Percentiles rank a stretch among this genome's conserved stretches.
Conservation (phyloP, 2,113 vertebrate species). For the Austrofundulus limnaeus region DNA sequence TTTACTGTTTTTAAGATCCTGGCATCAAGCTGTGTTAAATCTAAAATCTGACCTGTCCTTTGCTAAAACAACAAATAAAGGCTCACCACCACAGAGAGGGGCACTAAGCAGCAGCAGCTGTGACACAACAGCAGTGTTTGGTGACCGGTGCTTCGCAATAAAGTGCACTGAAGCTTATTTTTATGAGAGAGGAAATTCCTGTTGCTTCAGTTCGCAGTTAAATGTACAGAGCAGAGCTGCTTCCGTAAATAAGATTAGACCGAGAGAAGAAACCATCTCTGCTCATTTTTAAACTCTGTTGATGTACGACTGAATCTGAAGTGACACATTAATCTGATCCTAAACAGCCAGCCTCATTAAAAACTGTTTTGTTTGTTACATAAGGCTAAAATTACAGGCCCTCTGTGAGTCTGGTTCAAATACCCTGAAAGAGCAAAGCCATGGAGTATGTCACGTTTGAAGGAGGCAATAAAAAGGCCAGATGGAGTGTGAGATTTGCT, state of each 20-base stretch:
- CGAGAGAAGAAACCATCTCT: conserved; percentile 23
- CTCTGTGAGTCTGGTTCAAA: conserved; percentile 5
- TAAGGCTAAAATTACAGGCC: conserved; percentile 35
- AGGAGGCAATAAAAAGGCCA: conserved; percentile 43
- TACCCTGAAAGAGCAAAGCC: conserved; percentile 22
- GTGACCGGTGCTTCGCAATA: conserved; percentile 51
- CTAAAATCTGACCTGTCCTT: not conserved
- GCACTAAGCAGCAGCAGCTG: conserved; percentile 38
- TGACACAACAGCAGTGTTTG: conserved; percentile 29
- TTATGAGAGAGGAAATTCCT: conserved; percentile 64
- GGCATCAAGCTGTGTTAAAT: not conserved
- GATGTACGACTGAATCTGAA: conserved; percentile 28
- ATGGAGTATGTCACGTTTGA: conserved; percentile 23
- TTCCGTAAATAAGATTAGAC: conserved; percentile 40
- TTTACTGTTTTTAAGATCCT: too few relatives aligned
- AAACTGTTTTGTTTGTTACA: conserved; percentile 47
- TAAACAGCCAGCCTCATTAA: conserved; percentile 37
- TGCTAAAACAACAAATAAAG: conserved; percentile 1
- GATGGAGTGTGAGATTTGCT: conserved; percentile 29
- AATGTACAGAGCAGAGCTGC: conserved; percentile 36
- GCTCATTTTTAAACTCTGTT: conserved; percentile 25
- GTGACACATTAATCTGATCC: conserved; percentile 35
- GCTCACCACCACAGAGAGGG: conserved; percentile 9
- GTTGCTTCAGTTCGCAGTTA: conserved; percentile 57
- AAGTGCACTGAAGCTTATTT: conserved; percentile 62